Evolutionary conservation across 2,888 invertebrate genomes (phyloP).

Genomic region (Aphodius granarius): DNA sequence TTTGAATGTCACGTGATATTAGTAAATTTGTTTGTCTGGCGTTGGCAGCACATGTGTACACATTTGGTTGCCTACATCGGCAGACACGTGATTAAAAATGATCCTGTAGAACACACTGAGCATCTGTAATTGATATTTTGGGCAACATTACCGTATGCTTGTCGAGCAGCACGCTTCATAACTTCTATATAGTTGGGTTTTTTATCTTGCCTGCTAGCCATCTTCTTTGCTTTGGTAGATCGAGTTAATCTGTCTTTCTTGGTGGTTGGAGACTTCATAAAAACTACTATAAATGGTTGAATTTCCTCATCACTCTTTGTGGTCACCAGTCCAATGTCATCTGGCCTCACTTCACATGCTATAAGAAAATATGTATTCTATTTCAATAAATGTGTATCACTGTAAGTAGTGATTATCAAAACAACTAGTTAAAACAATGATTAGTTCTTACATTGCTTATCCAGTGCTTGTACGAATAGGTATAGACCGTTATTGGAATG

Average conservation of each 20-base stretch:
- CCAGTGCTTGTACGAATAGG: too few species aligned
- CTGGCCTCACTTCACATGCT: conserved; percentile 81
- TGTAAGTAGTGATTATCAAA: not conserved
- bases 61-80: too few species aligned
- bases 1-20: too few species aligned
- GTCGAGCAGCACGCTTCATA: conserved; percentile 54
- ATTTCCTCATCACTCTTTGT: conserved; percentile 76
- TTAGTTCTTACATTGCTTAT: too few species aligned
- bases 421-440: not conserved
- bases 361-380: conserved; percentile 39
- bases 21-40: too few species aligned
- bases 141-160: conserved; percentile 11
- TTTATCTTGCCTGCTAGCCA: conserved; percentile 52
- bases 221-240: conserved; percentile 46
- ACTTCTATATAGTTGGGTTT: conserved; percentile 54
- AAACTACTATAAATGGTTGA: conserved; percentile 92
- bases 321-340: conserved; percentile 82
- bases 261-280: conserved; percentile 68
- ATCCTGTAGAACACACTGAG: too few species aligned
- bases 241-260: conserved; percentile 62
- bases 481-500: too few species aligned
- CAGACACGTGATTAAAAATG: too few species aligned
- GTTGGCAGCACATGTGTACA: too few species aligned
- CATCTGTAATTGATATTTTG: not conserved
- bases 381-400: too few species aligned